A percentile compares a stretch with the other conserved stretches of the same genome.
These are phyloP conservation scores for Operophtera brumata DNA, from an alignment of 2,888 invertebrate genomes.

Conservation along the genomic window DNA sequence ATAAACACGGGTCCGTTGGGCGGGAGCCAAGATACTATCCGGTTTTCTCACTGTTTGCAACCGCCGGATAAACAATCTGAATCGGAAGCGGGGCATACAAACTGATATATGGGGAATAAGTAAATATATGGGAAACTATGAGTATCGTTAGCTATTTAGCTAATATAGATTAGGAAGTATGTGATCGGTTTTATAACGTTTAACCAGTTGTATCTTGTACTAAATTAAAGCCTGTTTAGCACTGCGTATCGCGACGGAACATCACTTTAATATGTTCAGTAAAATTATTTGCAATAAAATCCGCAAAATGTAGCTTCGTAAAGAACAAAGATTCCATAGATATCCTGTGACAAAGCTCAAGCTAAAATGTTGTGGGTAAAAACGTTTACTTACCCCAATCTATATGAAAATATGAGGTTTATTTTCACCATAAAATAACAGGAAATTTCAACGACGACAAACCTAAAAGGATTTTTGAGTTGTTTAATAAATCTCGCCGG, in stretches of 20 bases:
- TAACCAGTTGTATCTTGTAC: not conserved
- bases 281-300: not conserved
- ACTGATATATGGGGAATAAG: conserved; percentile 21
- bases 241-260: too few species aligned
- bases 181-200: not conserved
- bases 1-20: conserved; percentile 31
- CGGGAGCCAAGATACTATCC: conserved; percentile 30
- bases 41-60: conserved; percentile 27
- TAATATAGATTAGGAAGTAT: not conserved
- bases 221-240: too few species aligned
- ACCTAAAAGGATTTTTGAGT: conserved; percentile 30
- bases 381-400: conserved; percentile 10
- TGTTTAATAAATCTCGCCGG: conserved; percentile 30
- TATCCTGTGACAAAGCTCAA: conserved; percentile 1
- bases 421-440: conserved; percentile 16
- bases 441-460: conserved; percentile 19
- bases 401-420: conserved; percentile 16
- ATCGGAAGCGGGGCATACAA: conserved; percentile 20
- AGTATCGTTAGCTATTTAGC: conserved; percentile 3
- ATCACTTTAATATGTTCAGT: not conserved
- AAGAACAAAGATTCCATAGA: conserved; percentile 1
- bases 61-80: conserved; percentile 27
- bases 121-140: conserved; percentile 15
- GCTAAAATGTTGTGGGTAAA: conserved; percentile 6
- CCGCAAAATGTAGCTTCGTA: not conserved